Evolutionary conservation across 1,140 invertebrate species (phyloP).

Genomic region (Ridgeia piscesae): DNA sequence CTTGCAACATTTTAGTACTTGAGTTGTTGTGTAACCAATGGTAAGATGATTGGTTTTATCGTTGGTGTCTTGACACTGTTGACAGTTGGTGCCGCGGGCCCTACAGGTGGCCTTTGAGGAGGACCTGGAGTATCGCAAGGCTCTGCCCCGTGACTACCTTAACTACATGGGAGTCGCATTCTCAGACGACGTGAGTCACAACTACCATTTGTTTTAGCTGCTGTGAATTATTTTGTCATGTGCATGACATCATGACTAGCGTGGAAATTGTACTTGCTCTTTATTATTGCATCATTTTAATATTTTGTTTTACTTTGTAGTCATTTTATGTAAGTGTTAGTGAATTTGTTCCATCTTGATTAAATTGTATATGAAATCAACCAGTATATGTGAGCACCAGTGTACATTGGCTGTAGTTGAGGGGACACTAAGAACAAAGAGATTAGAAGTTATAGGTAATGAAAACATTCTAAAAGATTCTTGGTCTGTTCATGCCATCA

Average conservation of each 20-base stretch:
- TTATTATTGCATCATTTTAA: no score
- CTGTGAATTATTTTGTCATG: no score
- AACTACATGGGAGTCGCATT: conserved; percentile 71
- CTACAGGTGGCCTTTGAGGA: conserved; percentile 71
- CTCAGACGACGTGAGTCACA: conserved; percentile 38
- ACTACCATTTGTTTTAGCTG: not conserved
- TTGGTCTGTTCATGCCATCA: no score
- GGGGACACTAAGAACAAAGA: no score
- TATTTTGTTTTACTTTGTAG: no score
- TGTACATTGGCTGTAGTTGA: not conserved
- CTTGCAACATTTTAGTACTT: not conserved
- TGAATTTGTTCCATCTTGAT: no score
- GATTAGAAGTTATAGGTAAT: no score
- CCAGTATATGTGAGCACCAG: not conserved
- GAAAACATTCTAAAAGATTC: no score
- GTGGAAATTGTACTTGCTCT: no score
- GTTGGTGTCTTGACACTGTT: not conserved
- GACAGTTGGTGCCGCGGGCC: conserved; percentile 73
- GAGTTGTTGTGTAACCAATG: not conserved
- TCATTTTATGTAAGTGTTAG: no score
- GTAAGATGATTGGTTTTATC: conserved; percentile 4
- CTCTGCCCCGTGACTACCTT: conserved; percentile 78
- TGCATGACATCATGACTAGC: no score
- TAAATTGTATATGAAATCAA: not conserved
- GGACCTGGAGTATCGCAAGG: conserved; percentile 74